Conservation (phyloP, 2,113 vertebrate genomes). For the Pedetes capensis region DNA sequence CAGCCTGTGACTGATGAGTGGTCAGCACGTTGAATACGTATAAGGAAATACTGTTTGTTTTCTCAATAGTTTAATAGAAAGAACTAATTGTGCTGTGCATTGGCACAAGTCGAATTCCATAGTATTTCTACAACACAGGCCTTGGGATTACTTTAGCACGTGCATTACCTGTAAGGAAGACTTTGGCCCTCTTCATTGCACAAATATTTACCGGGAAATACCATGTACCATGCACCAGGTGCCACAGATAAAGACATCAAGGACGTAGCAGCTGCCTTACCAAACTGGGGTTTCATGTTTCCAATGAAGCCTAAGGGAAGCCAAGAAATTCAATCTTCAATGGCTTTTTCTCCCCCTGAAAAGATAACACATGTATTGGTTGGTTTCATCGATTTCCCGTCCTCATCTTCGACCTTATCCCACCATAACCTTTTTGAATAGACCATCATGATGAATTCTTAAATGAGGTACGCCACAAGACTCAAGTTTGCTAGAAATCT, state of each 20-base stretch:
- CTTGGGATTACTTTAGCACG: not conserved
- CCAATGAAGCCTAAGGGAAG: not conserved
- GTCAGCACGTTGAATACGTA: not conserved
- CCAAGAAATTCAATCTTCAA: not conserved
- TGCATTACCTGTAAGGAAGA: not conserved
- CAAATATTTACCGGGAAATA: not conserved
- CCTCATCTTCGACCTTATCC: no score
- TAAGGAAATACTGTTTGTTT: not conserved
- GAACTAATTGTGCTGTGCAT: not conserved
- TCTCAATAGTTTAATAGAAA: not conserved
- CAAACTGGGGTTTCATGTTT: not conserved
- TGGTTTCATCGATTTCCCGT: not conserved
- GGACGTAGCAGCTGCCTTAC: not conserved
- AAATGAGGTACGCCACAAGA: not conserved
- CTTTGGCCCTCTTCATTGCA: not conserved
- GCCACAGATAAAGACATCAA: not conserved
- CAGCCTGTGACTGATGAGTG: not conserved
- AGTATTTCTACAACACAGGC: not conserved
- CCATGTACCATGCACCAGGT: not conserved
- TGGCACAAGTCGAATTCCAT: not conserved
- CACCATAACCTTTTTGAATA: not conserved
- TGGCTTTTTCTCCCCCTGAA: not conserved
- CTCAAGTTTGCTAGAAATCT: not conserved
- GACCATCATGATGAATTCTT: not conserved
- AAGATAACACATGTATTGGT: not conserved